Evolutionary conservation across 2,888 invertebrate species (phyloP), one percentile per base, ranked within the genome.

Genomic region (Pterostichus niger): DNA sequence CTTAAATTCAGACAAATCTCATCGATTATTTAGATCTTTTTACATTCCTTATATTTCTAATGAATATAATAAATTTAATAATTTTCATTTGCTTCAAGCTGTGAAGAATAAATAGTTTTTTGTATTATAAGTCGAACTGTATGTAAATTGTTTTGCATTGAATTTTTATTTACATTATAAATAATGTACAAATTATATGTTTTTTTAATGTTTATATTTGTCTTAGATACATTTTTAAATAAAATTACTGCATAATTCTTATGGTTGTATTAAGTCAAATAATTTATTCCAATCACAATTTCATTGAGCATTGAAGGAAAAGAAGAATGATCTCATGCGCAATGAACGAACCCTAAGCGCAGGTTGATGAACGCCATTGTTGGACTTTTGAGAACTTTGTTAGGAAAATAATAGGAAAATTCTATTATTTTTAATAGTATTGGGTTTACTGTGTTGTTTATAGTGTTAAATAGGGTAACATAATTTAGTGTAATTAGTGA

Each of bases 41-140:
- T 98, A 96, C 90, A 91, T 98, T 88, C 98, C 98, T 68, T 93
- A 94, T 87, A 86, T 96, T 31, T 94, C 95, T 10, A 91, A 92
- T 86, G 92, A 91, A 86, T 93, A 93, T 88, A 93, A 94, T 76
- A 91, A 91, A 13, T 96, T 93, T 87, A 95, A 94, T 6, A 93
- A 94, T 86, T 94, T 96, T 87, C 95, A 94, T 90, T 91, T 97
- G 84, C 90, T 97, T 84, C 89, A 90, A 86, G 87, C 88, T 15
- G 86, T 86, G 68, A 89, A 87, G 85, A 84, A 87, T 52, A 87
- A 86, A 84, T 87, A 87, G 83, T 86, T 24, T 59, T 59, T 52
- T 52, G 9, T 52, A 9, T 56, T 59, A 59, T 6, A 40, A 24
- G 24, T 59, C 31, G 1, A 0, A 24, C 59, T 59, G 59, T 10